These are phyloP conservation scores for Forbesichthys agassizii DNA, from an alignment of 2,113 vertebrate species.

Conservation along the genomic window DNA sequence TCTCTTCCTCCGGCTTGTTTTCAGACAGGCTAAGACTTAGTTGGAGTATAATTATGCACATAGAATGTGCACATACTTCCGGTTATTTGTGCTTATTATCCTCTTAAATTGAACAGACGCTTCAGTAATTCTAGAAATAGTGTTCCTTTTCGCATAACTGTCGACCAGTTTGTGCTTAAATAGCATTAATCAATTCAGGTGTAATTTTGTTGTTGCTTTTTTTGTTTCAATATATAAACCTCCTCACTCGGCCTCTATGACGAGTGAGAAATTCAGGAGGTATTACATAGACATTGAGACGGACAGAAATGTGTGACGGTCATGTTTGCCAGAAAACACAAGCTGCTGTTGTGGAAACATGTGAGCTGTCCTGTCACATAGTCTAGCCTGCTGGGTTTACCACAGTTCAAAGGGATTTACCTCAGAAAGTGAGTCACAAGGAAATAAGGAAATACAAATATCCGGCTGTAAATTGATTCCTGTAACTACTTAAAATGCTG, in stretches of 20 bases:
- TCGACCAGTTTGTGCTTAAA: too few species aligned
- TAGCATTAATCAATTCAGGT: too few species aligned
- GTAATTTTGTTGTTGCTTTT: too few species aligned
- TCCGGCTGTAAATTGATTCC: background rate
- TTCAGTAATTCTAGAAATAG: too few species aligned
- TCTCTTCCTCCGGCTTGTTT: too few species aligned
- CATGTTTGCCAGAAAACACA: constrained; percentile 52
- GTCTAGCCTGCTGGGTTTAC: constrained; percentile 41
- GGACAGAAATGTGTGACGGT: constrained; percentile 11
- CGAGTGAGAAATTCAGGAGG: background rate
- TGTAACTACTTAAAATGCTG: background rate
- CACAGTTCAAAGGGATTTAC: constrained; percentile 32
- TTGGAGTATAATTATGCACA: too few species aligned
- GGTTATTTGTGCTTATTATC: too few species aligned
- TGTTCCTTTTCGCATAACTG: too few species aligned
- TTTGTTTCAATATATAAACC: too few species aligned
- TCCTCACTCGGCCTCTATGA: background rate
- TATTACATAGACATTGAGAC: background rate
- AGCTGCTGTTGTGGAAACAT: constrained; percentile 60
- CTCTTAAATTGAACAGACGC: too few species aligned
- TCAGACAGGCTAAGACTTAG: too few species aligned
- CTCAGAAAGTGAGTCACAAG: background rate
- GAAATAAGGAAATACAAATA: background rate
- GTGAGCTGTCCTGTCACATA: constrained; percentile 10
- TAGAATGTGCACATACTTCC: too few species aligned